Evolutionary conservation across 2,113 vertebrate species (phyloP), one percentile per base, ranked within the genome.

Genomic region (Eleginops maclovinus): DNA sequence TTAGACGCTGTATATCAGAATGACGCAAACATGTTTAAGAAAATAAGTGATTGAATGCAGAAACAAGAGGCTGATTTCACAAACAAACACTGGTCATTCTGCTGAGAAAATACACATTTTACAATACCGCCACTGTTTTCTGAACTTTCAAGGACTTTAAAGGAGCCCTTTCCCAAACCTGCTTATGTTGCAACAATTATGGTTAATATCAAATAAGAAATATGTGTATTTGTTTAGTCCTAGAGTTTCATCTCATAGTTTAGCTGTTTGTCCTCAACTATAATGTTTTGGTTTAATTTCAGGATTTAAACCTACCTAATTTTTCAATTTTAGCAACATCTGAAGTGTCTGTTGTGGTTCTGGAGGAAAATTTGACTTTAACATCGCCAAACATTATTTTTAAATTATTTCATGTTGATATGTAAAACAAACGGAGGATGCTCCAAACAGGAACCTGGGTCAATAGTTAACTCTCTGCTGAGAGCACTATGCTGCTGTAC

Each of bases 401-500:
- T 49, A n/a, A n/a, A 55, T 9, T 8, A 10, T n/a, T 49, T 65
- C 24, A 65, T 36, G 62, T 49, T 6, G 8, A 24, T 31, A 50
- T 31, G 11, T 65, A 65, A 7, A 65, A 58, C 28, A 36, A 5
- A 58, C 19, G 26, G 55, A 58, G 56, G 28, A 59, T 59, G 56
- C 26, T 8, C 36, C 41, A 71, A 79, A 43, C 43, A 49, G 64
- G 40, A 77, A 59, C 49, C 19, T 19, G 71, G 66, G 31, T 61
- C 59, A 24, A 56, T 56, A 50, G 4, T 31, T 26, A 40, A 68
- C 36, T 3, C 24, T 79, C 41, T 66, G 64, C 49, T 53, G 41
- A 51, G 55, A 73, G 58, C 65, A 71, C 24, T 75, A 55, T 60
- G 12, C 40, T 56, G 66, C 70, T 28, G 13, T 64, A 50, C 50